Base-by-base conservation (phyloP, 2,888 invertebrate species). In the Machimus atricapillus region DNA sequence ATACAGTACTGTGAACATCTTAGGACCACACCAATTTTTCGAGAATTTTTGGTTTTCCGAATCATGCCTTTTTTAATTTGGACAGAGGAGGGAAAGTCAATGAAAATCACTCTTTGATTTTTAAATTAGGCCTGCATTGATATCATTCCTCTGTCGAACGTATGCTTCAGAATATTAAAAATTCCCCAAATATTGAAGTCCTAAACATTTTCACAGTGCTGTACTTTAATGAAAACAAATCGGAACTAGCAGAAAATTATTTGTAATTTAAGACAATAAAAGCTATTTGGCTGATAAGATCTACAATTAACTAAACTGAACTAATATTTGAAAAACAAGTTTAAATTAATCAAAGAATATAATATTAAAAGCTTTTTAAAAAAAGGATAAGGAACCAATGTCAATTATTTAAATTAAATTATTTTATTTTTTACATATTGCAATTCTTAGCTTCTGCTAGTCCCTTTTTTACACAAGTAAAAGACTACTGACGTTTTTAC, bases 241-340 rank as follows among this genome's bases (percentile, higher is more conserved):
- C 7, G 52, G 79, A 79, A 79, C 79, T 79, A 79, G 79, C 79
- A 79, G 79, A 79, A 79, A 46, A 46, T 79, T 79, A 79, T 34
- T 43, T 3, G 4, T 12, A 66, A 66, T 66, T 66, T 66, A 66
- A 23, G 27, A 66, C 12, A 66, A 23, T 19, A 23, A 66, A 66
- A 66, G 66, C 66, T 12, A 66, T 23, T 66, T 40, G 23, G 23
- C 66, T 66, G 27, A 19, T 66, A 56, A 56, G 19, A 12, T 66
- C 27, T 66, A 27, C 66, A 66, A 66, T 66, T 27, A 66, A 66
- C 9, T 66, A 66, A 23, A 66, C 12, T 66, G 66, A 66, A 27
- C 66, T 66, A 23, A 66, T 66, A 66, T 66, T 66, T 66, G 40
- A 0, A 9, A 66, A 66, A 66, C 66, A 27, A 27, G 27, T 66